Evolutionary conservation across 30 jellyfish, hydroid and myxozoan genomes (phyloP), one percentile per base, ranked within the genome.

Genomic region (Aurelia aurita): DNA sequence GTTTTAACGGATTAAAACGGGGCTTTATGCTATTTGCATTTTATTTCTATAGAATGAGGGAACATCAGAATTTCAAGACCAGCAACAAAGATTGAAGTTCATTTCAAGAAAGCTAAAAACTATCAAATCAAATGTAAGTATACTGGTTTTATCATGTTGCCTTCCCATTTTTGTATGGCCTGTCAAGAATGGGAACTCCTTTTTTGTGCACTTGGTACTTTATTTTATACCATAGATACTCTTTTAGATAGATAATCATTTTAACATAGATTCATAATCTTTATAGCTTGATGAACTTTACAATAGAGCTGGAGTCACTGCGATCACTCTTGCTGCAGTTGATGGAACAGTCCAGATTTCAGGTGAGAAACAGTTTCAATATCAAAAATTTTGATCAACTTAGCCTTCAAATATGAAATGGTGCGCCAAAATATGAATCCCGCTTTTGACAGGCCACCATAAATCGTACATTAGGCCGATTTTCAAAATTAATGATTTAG

Each of bases 261-360:
- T 63, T 63, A 10, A 2, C n/a, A 22, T 22, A 1, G 47, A n/a
- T 63, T 63, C 58, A 22, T 31, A 34, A 16, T 21, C 32, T 65
- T 55, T 35, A 25, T 19, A 83, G 93, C 72, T 83, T 43, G 87
- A 83, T 44, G 93, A 69, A 39, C 35, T 83, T 74, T 63, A 83
- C 29, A 83, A 83, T 74, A 69, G 60, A 25, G 87, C 93, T 34
- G 87, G 87, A 39, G 58, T 83, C 15, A 57, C 93, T 19, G 70
- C 93, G 7, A 35, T 83, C 16, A 51, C 87, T 16, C 76, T 83
- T 19, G 61, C 73, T 6, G 76, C 77, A 6, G 72, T 39, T 63
- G 80, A 83, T 58, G 93, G 87, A 29, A 27, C 18, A 54, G 81
- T 83, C 26, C 86, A 83, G 15, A 19, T 83, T 59, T 26, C 74